phyloP scores from a whole-genome alignment of 23 tunicate genomes.

The Aplidium turbinatum region DNA sequence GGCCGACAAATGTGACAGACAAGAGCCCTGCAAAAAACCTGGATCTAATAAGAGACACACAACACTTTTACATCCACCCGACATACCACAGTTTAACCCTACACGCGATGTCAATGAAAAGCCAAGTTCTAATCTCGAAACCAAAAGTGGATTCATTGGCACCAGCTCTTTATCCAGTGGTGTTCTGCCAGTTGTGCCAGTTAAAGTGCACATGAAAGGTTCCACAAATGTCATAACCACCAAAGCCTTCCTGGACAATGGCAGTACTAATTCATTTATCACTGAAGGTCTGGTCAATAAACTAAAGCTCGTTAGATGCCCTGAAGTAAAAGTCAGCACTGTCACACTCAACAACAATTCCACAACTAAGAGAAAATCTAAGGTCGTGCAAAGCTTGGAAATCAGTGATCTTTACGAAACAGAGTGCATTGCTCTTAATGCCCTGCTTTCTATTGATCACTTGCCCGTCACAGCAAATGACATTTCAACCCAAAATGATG shows the following conservation, averaged over 20 bases:
- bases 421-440: background rate
- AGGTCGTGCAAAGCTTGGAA: background rate
- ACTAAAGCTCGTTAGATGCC: background rate
- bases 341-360: constrained; percentile 12
- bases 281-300: background rate
- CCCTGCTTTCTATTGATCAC: constrained; percentile 2
- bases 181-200: constrained; percentile 25
- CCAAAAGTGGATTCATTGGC: too few relatives aligned
- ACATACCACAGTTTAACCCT: too few relatives aligned
- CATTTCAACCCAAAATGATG: constrained; percentile 2
- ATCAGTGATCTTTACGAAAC: constrained; percentile 1
- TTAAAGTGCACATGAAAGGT: background rate
- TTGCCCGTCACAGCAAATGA: background rate
- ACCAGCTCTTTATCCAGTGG: too few relatives aligned
- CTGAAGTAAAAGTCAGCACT: constrained; percentile 18
- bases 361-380: background rate
- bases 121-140: too few relatives aligned
- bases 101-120: too few relatives aligned
- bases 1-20: too few relatives aligned
- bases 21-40: too few relatives aligned
- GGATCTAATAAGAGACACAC: too few relatives aligned
- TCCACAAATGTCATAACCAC: background rate
- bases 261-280: constrained; percentile 29
- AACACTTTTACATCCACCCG: too few relatives aligned
- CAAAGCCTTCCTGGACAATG: constrained; percentile 19